Evolutionary conservation across 2,888 invertebrate species (phyloP).

Genomic region (Achlya flavicornis): DNA sequence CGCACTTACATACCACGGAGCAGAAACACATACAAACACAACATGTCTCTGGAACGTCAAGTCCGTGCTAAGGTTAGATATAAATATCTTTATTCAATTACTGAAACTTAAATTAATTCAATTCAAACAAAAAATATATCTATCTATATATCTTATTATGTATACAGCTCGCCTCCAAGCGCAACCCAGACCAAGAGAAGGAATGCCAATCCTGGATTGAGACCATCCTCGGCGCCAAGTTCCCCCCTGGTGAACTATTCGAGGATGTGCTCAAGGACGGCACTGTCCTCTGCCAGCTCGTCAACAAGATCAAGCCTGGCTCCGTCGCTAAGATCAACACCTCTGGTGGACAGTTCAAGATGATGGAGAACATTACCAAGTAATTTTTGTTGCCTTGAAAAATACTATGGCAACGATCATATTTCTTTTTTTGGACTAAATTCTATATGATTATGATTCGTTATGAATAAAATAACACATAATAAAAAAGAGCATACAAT

Average conservation of each 20-base stretch:
- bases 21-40: slow-evolving; percentile 55
- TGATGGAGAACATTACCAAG: slow-evolving; percentile 99
- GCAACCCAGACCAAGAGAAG: slow-evolving; percentile 91
- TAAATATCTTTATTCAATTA: slow-evolving; percentile 27
- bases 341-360: slow-evolving; percentile 98
- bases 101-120: too few relatives aligned
- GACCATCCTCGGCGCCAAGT: slow-evolving; percentile 92
- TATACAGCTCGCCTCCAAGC: slow-evolving; percentile 91
- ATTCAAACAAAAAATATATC: neutral
- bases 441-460: neutral
- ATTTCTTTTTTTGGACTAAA: too few relatives aligned
- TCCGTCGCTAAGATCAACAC: slow-evolving; percentile 95
- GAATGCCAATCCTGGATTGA: slow-evolving; percentile 98
- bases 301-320: slow-evolving; percentile 97
- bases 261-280: slow-evolving; percentile 97
- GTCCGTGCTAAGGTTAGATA: slow-evolving; percentile 92
- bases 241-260: slow-evolving; percentile 91
- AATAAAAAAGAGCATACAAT: too few relatives aligned
- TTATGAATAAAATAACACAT: too few relatives aligned
- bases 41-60: slow-evolving; percentile 96
- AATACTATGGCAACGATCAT: neutral
- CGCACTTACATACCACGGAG: slow-evolving; percentile 52
- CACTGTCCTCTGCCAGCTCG: slow-evolving; percentile 95
- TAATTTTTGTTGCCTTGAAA: slow-evolving; percentile 72
- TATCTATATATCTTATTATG: slow-evolving; percentile 2